Conservation (phyloP, 2,797 vertebrate genomes). For the Sebastes melanostomus region DNA sequence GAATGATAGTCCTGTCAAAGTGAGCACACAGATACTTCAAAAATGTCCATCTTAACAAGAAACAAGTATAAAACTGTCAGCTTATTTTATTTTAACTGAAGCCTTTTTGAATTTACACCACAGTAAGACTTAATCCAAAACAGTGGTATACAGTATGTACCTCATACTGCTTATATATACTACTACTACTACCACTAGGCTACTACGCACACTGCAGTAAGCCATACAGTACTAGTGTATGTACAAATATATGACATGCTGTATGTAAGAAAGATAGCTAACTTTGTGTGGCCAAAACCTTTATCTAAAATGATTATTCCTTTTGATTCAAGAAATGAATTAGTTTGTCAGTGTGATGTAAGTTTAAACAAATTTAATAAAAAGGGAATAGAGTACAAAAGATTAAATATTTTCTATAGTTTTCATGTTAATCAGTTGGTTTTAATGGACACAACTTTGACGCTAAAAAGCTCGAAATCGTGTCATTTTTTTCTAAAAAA, state of each 20-base stretch:
- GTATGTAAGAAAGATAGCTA: background rate
- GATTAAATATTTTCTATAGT: background rate
- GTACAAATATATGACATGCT: background rate
- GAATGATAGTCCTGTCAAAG: constrained; percentile 43
- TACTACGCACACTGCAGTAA: background rate
- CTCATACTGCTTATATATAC: background rate
- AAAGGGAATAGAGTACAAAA: background rate
- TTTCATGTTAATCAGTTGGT: background rate
- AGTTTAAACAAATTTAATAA: background rate
- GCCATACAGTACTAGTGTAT: background rate
- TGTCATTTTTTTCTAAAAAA: background rate
- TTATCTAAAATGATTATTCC: background rate
- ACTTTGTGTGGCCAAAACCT: background rate
- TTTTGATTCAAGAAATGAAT: background rate
- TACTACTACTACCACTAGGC: background rate
- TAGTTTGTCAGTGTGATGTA: background rate
- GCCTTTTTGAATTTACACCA: background rate
- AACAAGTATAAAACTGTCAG: background rate
- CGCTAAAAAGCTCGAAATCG: background rate
- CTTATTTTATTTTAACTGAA: background rate
- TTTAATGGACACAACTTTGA: background rate
- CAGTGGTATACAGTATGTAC: background rate
- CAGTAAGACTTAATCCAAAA: background rate
- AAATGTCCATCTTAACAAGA: constrained; percentile 47
- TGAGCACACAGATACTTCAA: constrained; percentile 29